These are phyloP conservation scores for Nowickia ferox DNA, from an alignment of 2,888 invertebrate species.

Conservation along the genomic window DNA sequence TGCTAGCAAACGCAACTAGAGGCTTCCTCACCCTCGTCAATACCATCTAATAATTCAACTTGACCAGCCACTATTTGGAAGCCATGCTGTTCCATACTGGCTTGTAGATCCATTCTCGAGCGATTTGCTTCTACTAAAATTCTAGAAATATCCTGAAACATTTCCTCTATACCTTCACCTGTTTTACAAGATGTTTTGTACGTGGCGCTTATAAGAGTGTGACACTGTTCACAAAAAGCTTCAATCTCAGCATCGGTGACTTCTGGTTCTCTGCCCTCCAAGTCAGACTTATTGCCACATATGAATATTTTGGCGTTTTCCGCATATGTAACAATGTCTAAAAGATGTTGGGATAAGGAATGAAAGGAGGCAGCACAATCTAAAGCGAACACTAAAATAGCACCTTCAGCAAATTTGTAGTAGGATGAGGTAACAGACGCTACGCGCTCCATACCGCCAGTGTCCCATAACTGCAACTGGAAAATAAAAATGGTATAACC, in stretches of 20 bases:
- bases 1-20: constrained; percentile 82
- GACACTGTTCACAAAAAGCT: constrained; percentile 95
- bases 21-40: constrained; percentile 79
- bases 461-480: constrained; percentile 97
- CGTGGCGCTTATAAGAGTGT: constrained; percentile 93
- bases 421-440: constrained; percentile 97
- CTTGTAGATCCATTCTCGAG: constrained; percentile 92
- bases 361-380: constrained; percentile 97
- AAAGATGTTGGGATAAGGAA: constrained; percentile 93
- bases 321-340: constrained; percentile 96
- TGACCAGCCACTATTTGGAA: constrained; percentile 87
- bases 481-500: constrained; percentile 1
- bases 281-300: constrained; percentile 95
- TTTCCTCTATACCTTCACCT: constrained; percentile 93
- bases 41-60: constrained; percentile 79
- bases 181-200: constrained; percentile 96
- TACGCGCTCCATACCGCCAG: constrained; percentile 98
- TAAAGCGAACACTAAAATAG: constrained; percentile 94
- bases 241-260: constrained; percentile 94
- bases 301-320: constrained; percentile 97
- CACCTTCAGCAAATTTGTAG: constrained; percentile 97
- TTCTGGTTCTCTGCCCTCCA: constrained; percentile 89
- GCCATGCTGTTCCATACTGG: constrained; percentile 88
- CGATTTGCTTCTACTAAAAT: constrained; percentile 91
- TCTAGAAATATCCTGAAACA: constrained; percentile 94